Evolutionary conservation across 2,113 vertebrate genomes (phyloP).

Genomic region (Callipepla californica): DNA sequence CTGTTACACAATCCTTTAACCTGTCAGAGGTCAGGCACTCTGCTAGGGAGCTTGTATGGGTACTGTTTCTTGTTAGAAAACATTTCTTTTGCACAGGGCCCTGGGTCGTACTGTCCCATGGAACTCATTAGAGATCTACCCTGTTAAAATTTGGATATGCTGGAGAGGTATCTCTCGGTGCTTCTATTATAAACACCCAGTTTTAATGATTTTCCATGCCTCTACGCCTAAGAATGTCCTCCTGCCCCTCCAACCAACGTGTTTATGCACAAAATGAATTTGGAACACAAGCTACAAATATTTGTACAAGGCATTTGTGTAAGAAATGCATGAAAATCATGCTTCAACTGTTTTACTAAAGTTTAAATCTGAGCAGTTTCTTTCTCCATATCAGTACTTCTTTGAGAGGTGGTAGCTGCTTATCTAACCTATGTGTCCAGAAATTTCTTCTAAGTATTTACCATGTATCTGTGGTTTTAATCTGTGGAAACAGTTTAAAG

Average conservation of each 20-base stretch:
- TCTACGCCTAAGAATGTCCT: background rate
- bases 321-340: background rate
- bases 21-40: background rate
- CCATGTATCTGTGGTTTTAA: background rate
- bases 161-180: background rate
- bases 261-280: background rate
- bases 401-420: background rate
- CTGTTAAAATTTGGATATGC: background rate
- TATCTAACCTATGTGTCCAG: conserved; percentile 9
- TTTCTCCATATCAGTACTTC: background rate
- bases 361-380: background rate
- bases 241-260: background rate
- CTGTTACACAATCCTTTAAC: background rate
- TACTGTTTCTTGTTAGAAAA: rapidly evolving
- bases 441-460: background rate
- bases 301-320: background rate
- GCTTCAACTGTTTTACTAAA: background rate
- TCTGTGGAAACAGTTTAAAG: background rate
- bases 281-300: background rate
- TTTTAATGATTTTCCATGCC: background rate
- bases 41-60: background rate
- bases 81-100: background rate
- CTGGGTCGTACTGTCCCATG: background rate
- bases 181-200: background rate
- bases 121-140: background rate